Evolutionary conservation across 2,797 vertebrate genomes (phyloP), one percentile per base, ranked within the genome.

Genomic region (Melanotaenia boesemani): DNA sequence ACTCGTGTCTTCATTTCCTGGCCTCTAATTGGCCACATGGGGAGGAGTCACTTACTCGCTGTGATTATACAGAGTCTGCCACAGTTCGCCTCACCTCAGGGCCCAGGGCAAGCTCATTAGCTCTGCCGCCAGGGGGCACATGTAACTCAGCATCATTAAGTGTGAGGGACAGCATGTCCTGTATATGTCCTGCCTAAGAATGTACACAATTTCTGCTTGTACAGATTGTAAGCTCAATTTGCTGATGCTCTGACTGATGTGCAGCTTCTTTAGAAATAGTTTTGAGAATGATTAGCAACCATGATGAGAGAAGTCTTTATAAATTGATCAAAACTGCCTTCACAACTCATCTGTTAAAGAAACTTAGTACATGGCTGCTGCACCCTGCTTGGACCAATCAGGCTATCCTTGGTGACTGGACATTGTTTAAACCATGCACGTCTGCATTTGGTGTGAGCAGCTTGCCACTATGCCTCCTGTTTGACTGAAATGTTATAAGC

Each of bases 91-190:
- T 81, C 59, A 69, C 63, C 71, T 74, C 76, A 5, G 65, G 67
- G 63, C 77, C 50, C 39, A 18, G 67, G 69, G 64, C 68, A 57
- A 76, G 82, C 79, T 86, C 76, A 86, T 84, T 82, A 89, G 68
- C 52, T 88, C 81, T 58, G 76, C 91, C 92, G 91, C 88, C 77
- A 93, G 92, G 84, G 89, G 92, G 92, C 90, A 87, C 16, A 66
- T 91, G 86, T 82, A 86, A 79, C 70, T 91, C 89, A 92, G 82
- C 46, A 85, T 90, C 81, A 81, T 69, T 60, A 70, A 41, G 37
- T 15, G 67, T 79, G 79, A 86, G 70, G 68, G 72, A 67, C 65
- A 56, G 61, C 30, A 1, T 44, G 55, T 20, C 28, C 24, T 74
- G 66, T 50, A 46, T 78, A 77, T 52, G 65, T 20, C 7, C 34